Base-by-base conservation (phyloP, 2,797 vertebrate species). In the Pangasius larnaudii region DNA sequence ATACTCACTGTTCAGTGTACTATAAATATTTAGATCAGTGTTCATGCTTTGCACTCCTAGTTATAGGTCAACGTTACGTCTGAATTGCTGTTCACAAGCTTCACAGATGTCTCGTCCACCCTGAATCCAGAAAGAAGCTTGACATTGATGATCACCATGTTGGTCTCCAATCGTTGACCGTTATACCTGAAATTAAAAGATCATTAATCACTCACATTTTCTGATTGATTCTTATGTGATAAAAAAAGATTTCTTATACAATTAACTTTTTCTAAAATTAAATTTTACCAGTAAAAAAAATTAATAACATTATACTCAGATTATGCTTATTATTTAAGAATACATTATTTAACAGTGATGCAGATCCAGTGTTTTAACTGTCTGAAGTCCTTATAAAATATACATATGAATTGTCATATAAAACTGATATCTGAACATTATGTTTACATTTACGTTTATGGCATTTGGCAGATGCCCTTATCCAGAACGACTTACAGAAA, bases 91-190 rank as follows among this genome's bases (percentile, higher is more conserved):
- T 89, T 92, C 83, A 96, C 94, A 88, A 75, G 83, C 1, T 77
- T 2, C 36, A 96, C 85, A 10, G 94, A 95, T 59, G 8, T 71
- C 53, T 90, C 63, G 8, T 94, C 91, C 89, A 93, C 81, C 1
- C 90, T 14, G 88, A 95, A 95, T n/a, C 96, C 96, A 24, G 96
- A 96, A 88, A 96, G 92, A 53, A 96, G 92, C 18, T 95, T 96
- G 88, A 96, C 79, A 85, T 95, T 94, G 84, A 97, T 83, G 89
- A 96, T 94, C 59, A 95, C 94, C 96, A 96, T 96, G 94, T 96
- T 96, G 2, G 96, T 96, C 88, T 95, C 94, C 5, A 89, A 91
- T 75, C 95, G 92, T 19, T 89, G 89, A n/a, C 96, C 96, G 39
- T 92, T 92, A 91, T 96, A 96, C 87, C 96, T 95, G 84, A 2